Conservation (phyloP, 2,888 invertebrate genomes). For the Pimpla rufipes region DNA sequence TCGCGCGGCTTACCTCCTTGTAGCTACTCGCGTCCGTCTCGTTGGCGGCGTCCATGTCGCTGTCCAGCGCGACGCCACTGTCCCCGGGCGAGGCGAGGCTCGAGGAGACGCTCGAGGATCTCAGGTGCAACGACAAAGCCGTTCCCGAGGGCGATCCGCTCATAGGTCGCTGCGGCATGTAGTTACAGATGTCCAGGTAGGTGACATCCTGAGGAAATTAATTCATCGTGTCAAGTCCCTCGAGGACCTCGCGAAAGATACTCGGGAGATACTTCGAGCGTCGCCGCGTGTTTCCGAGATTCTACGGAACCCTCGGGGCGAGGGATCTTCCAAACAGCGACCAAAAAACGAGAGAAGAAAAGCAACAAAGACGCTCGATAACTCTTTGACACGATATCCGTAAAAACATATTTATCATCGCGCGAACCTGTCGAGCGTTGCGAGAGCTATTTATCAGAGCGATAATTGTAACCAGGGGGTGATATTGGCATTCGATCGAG, state of each 20-base stretch:
- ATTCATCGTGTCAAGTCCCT: too few relatives aligned
- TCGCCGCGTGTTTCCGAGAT: conserved; percentile 33
- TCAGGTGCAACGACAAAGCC: conserved; percentile 81
- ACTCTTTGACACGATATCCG: conserved; percentile 75
- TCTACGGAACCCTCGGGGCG: conserved; percentile 50
- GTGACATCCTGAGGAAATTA: conserved; percentile 81
- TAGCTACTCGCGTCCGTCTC: conserved; percentile 84
- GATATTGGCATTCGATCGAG: conserved; percentile 78
- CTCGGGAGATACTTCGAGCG: too few relatives aligned
- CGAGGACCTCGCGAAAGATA: too few relatives aligned
- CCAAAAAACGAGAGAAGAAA: conserved; percentile 63
- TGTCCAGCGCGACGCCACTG: conserved; percentile 88
- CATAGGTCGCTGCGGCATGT: conserved; percentile 84
- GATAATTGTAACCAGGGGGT: conserved; percentile 83
- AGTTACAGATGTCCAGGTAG: conserved; percentile 84
- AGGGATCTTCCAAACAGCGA: conserved; percentile 53
- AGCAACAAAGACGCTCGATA: conserved; percentile 71
- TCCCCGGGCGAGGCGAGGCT: conserved; percentile 91
- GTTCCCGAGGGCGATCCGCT: conserved; percentile 84
- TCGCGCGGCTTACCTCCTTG: conserved; percentile 78
- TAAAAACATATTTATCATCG: conserved; percentile 75
- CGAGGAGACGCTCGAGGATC: conserved; percentile 84
- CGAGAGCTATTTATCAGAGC: conserved; percentile 78
- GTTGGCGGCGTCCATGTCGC: conserved; percentile 83
- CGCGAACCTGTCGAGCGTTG: conserved; percentile 73